Percentiles rank a stretch among this genome's conserved stretches.
These are phyloP conservation scores for Poicephalus gulielmi DNA, from an alignment of 2,113 vertebrate genomes.

Conservation along the genomic window DNA sequence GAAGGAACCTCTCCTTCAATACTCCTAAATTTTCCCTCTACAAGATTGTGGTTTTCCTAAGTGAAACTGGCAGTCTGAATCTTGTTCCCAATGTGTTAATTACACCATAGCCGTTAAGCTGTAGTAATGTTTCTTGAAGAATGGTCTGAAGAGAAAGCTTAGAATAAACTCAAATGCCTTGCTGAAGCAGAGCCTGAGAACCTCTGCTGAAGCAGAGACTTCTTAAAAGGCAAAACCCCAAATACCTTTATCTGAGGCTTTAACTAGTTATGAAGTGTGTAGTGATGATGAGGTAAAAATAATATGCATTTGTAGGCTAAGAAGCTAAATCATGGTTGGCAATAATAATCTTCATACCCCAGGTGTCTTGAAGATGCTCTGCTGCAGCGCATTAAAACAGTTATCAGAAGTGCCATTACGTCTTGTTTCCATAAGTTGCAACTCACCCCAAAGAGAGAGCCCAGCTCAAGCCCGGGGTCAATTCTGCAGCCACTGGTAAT, in stretches of 20 bases:
- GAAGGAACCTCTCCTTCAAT: not conserved
- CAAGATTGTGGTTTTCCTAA: not conserved
- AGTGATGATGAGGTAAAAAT: not conserved
- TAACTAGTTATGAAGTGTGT: not conserved
- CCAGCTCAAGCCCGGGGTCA: constrained; percentile 65
- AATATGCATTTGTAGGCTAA: not conserved
- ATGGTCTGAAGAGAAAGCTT: not conserved
- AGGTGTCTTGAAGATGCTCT: constrained; percentile 38
- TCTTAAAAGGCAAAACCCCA: not conserved
- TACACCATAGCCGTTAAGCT: not conserved
- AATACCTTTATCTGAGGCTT: not conserved
- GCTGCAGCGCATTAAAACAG: constrained; percentile 51
- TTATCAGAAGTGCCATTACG: constrained; percentile 3
- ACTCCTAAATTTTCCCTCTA: not conserved
- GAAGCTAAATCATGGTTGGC: not conserved
- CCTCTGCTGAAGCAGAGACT: not conserved
- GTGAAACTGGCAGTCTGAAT: not conserved
- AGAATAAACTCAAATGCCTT: not conserved
- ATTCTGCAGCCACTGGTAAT: constrained; percentile 63
- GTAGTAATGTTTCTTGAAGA: not conserved
- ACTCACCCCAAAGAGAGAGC: constrained; percentile 60
- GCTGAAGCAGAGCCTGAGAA: not conserved
- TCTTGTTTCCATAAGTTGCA: constrained; percentile 54
- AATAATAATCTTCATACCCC: constrained; percentile 40
- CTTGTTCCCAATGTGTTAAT: not conserved